Base-by-base conservation (phyloP, 2,113 vertebrate species). In the Syrrhaptes paradoxus region DNA sequence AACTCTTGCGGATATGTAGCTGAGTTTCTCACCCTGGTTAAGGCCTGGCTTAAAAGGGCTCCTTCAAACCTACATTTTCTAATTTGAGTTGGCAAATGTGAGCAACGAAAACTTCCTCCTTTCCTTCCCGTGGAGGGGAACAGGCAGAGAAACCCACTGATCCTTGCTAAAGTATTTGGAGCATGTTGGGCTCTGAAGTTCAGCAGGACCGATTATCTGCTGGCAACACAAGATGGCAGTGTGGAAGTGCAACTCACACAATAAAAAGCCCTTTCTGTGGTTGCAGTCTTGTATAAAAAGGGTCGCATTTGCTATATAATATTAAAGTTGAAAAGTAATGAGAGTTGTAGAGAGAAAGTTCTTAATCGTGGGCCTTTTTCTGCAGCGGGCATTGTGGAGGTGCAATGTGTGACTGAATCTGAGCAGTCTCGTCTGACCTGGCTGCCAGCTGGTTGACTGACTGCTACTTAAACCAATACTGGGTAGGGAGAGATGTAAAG, bases 141-240 rank as follows among this genome's bases (percentile, higher is more conserved):
- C 11, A 59, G n/a, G 9, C 12, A 34, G 21, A 51, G 32, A 18
- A 87, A 29, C 31, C 3, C n/a, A 32, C 4, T 49, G 16, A 22
- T 66, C 28, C 19, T 79, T 3, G 1, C 51, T 78, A 4, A 87
- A 72, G 22, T 36, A 41, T 32, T 73, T 54, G 29, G 18, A 59
- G 7, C 0, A 1, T 32, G 7, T 14, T 75, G 17, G 11, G n/a
- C 34, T 92, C 61, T 61, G 36, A 51, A 17, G 13, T 86, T 88
- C 34, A 72, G 48, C 54, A 80, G 54, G 89, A 34, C 59, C 2
- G 1, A 24, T 81, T 43, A 48, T 90, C 52, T 0, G 1, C 62
- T 82, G 25, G 41, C 12, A 82, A 92, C 98, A 97, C 96, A 93
- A 98, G 98, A 85, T 97, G 98, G 97, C 97, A 97, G 91, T 98